These are phyloP conservation scores for Odontomachus brunneus DNA, from an alignment of 1,140 invertebrate species.

Conservation along the genomic window DNA sequence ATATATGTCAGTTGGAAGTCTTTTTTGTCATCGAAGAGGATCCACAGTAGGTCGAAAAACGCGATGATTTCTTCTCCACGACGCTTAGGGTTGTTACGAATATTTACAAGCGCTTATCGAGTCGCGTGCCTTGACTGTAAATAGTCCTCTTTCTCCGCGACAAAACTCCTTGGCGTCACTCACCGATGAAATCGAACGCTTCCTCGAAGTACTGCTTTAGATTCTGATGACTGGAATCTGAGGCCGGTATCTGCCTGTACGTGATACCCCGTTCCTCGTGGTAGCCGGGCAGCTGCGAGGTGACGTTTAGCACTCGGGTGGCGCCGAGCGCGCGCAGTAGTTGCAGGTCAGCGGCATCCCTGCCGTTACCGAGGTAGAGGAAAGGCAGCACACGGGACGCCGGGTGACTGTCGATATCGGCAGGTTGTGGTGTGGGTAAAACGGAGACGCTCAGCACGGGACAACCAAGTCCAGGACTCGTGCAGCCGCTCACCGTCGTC, in stretches of 20 bases:
- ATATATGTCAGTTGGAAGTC: too few species aligned
- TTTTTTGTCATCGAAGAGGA: too few species aligned
- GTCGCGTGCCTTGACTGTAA: too few species aligned
- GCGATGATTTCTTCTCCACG: too few species aligned
- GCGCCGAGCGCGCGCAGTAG: conserved; percentile 89
- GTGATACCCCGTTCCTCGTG: conserved; percentile 90
- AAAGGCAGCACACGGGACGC: conserved; percentile 94
- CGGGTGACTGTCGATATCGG: conserved; percentile 91
- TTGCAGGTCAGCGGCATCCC: conserved; percentile 91
- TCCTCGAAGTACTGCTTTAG: conserved; percentile 97
- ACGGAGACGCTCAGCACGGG: conserved; percentile 74
- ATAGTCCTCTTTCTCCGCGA: neutral
- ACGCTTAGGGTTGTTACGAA: too few species aligned
- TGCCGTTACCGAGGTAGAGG: conserved; percentile 94
- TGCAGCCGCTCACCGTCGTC: conserved; percentile 75
- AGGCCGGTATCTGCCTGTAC: conserved; percentile 93
- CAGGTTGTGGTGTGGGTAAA: conserved; percentile 77
- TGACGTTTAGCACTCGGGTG: conserved; percentile 93
- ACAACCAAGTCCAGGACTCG: conserved; percentile 78
- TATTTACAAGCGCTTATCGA: too few species aligned
- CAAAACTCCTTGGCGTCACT: conserved; percentile 74
- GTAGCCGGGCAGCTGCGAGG: conserved; percentile 91
- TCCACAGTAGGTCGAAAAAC: too few species aligned
- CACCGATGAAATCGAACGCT: conserved; percentile 96
- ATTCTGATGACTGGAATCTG: conserved; percentile 95